These are phyloP conservation scores for Aramus guarauna DNA, from an alignment of 2,113 vertebrate species.

Conservation along the genomic window DNA sequence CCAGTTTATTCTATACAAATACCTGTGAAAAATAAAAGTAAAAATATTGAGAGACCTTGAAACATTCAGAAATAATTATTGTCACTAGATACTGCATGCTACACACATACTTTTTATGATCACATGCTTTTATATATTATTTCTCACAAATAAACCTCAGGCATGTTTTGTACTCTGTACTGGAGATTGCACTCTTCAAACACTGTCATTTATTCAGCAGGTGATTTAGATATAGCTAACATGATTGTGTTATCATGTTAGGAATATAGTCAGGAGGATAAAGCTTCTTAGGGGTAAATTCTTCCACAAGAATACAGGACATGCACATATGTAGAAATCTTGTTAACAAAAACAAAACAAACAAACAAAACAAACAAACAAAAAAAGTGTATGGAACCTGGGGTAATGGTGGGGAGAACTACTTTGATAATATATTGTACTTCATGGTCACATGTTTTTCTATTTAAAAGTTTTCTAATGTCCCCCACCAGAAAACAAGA, in stretches of 20 bases:
- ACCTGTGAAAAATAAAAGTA: background rate
- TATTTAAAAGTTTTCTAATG: background rate
- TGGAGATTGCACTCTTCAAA: background rate
- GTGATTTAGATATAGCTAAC: background rate
- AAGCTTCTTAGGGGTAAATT: background rate
- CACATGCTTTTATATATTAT: background rate
- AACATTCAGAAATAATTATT: background rate
- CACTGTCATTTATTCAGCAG: background rate
- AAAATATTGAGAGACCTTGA: background rate
- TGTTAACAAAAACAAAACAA: background rate
- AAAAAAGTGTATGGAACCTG: background rate
- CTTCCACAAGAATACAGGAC: background rate
- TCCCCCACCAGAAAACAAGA: background rate
- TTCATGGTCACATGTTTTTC: background rate
- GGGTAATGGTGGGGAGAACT: background rate
- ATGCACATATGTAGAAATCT: background rate
- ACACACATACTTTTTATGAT: background rate
- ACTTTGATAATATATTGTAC: background rate
- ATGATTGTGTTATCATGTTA: background rate
- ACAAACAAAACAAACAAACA: too few species aligned
- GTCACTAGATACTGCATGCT: background rate
- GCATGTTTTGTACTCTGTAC: background rate
- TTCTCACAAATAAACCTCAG: slow-evolving; percentile 28
- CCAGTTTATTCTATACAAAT: background rate
- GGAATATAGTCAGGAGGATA: background rate